Evolutionary conservation across 2,888 invertebrate genomes (phyloP).

Genomic region (Chironomus riparius): DNA sequence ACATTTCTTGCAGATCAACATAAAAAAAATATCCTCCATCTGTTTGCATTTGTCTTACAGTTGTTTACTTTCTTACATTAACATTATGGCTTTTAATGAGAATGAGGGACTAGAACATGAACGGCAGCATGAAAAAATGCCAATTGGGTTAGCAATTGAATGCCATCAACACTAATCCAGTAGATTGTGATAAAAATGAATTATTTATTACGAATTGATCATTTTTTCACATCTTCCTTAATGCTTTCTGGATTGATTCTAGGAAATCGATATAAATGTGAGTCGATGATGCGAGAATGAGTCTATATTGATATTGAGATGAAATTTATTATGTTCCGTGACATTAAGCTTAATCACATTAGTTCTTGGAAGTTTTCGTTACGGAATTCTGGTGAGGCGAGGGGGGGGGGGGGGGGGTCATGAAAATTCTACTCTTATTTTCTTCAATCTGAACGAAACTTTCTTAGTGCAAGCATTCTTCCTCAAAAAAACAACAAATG

Average conservation of each 20-base stretch:
- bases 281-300: no score
- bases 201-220: constrained; percentile 27
- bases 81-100: not conserved
- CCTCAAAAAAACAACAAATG: no score
- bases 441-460: no score
- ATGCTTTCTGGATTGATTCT: not conserved
- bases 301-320: no score
- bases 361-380: no score
- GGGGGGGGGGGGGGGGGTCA: no score
- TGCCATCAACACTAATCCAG: constrained; percentile 19
- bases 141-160: not conserved
- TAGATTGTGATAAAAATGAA: constrained; percentile 18
- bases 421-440: no score
- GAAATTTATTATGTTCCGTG: no score
- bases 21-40: not conserved
- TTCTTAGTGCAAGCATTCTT: no score
- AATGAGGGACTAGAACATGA: not conserved
- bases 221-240: not conserved
- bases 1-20: not conserved
- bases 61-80: not conserved
- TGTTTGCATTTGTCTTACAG: not conserved
- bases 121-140: not conserved
- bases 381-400: no score
- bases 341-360: no score
- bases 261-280: no score